Evolutionary conservation across 1,140 invertebrate genomes (phyloP), one percentile per base, ranked within the genome.

Genomic region (Thaumetopoea pityocampa): DNA sequence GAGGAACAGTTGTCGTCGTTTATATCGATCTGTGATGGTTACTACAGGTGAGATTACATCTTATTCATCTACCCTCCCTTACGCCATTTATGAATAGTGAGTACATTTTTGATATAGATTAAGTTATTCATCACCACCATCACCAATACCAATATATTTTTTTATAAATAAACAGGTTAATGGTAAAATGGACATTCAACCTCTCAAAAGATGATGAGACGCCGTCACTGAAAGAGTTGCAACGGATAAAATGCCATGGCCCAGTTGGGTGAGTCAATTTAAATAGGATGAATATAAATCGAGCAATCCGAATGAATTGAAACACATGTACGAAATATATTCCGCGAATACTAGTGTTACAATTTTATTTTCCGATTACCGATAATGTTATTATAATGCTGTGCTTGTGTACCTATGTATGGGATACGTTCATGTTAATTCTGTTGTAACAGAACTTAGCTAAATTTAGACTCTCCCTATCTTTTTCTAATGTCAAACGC

Each of bases 101-200:
- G n/a, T n/a, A n/a, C n/a, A n/a, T n/a, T n/a, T n/a, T n/a, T n/a
- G n/a, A n/a, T n/a, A n/a, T n/a, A n/a, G n/a, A n/a, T n/a, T n/a
- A n/a, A n/a, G n/a, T n/a, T n/a, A n/a, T n/a, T n/a, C n/a, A n/a
- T n/a, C n/a, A n/a, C n/a, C n/a, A n/a, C n/a, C 8, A 20, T 11
- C 12, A 15, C 3, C 14, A 16, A 24, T 17, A 8, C 20, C 12
- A 35, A 2, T 26, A 22, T 15, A 15, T 16, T 17, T 42, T 27
- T 41, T 44, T 40, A 17, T 23, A 6, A 2, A 8, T 12, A 58
- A 65, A 6, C 46, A 90, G 95, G 56, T 85, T 97, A 30, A 91
- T 91, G 40, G 89, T 92, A 11, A 96, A 94, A 82, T 97, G 95
- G 94, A 96, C 91, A 14, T 95, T 95, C 66, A 94, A 96, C 85